Evolutionary conservation across 1,140 invertebrate genomes (phyloP).

Genomic region (Drosophila tsacasi): DNA sequence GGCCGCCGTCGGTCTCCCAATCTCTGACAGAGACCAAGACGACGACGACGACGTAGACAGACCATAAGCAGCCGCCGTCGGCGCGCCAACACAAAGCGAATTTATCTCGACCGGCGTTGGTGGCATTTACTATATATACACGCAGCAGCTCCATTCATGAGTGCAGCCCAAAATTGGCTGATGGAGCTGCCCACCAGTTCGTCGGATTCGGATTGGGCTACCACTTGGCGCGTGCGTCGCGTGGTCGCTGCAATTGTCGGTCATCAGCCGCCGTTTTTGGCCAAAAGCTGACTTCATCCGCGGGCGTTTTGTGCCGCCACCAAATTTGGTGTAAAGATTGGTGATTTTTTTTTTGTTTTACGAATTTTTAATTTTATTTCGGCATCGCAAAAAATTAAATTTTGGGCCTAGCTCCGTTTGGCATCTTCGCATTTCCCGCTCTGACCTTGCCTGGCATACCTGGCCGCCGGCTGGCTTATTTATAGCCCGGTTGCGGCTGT

Average conservation of each 20-base stretch:
- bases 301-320: conserved; percentile 20
- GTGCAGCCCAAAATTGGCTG: conserved; percentile 75
- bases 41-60: conserved; percentile 14
- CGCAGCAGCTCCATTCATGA: conserved; percentile 63
- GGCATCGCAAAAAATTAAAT: conserved; percentile 39
- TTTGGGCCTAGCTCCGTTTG: conserved; percentile 21
- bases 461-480: conserved; percentile 47
- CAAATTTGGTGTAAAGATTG: conserved; percentile 22
- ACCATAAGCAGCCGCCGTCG: conserved; percentile 63
- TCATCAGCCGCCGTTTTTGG: conserved; percentile 59
- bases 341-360: conserved; percentile 41
- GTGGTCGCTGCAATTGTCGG: conserved; percentile 78
- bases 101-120: conserved; percentile 45
- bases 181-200: conserved; percentile 64
- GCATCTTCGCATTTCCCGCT: conserved; percentile 71
- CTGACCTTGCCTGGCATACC: conserved; percentile 64
- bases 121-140: conserved; percentile 51
- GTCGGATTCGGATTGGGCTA: conserved; percentile 34
- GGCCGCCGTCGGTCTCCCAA: conserved; percentile 33
- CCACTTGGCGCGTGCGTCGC: conserved; percentile 79
- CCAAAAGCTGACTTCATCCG: conserved; percentile 21
- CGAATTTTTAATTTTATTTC: conserved; percentile 47
- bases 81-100: conserved; percentile 71
- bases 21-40: conserved; percentile 8
- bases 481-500: conserved; percentile 63